These are phyloP conservation scores for Platynereis dumerilii DNA, from an alignment of 2,888 invertebrate species.

Conservation along the genomic window DNA sequence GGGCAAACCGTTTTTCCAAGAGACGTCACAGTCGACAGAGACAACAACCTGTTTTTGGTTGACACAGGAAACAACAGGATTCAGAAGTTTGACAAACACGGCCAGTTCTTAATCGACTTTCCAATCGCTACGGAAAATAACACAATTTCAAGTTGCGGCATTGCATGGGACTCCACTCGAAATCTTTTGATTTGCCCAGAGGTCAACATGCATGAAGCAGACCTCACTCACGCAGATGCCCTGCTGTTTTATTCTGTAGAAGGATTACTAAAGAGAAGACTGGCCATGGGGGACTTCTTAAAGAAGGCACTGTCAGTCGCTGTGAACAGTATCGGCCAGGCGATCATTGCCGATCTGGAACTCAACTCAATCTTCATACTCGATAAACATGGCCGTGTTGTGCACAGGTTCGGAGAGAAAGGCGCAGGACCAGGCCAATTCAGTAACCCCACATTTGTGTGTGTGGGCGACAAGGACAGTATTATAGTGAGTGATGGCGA, in stretches of 20 bases:
- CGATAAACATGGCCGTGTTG: conserved; percentile 30
- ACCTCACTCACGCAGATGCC: conserved; percentile 28
- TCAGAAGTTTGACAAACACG: conserved; percentile 27
- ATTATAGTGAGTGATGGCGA: conserved; percentile 38
- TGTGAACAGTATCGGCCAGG: conserved; percentile 32
- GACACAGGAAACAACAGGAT: conserved; percentile 39
- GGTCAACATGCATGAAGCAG: conserved; percentile 32
- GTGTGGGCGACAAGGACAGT: conserved; percentile 32
- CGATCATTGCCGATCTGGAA: conserved; percentile 36
- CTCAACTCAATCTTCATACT: conserved; percentile 33
- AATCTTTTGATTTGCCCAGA: conserved; percentile 36
- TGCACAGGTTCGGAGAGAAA: conserved; percentile 31
- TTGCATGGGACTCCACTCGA: conserved; percentile 30
- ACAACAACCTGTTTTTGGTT: conserved; percentile 34
- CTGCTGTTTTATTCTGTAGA: conserved; percentile 31
- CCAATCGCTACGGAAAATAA: conserved; percentile 26
- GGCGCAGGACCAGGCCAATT: conserved; percentile 36
- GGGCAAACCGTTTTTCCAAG: conserved; percentile 36
- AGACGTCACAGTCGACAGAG: conserved; percentile 33
- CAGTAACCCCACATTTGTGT: conserved; percentile 38
- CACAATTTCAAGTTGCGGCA: conserved; percentile 35
- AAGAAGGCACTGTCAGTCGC: conserved; percentile 34
- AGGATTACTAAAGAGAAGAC: conserved; percentile 25
- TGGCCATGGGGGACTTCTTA: conserved; percentile 21
- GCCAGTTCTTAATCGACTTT: conserved; percentile 24